phyloP scores from a whole-genome alignment of 2,797 vertebrate genomes.

The Malurus leucopterus region DNA sequence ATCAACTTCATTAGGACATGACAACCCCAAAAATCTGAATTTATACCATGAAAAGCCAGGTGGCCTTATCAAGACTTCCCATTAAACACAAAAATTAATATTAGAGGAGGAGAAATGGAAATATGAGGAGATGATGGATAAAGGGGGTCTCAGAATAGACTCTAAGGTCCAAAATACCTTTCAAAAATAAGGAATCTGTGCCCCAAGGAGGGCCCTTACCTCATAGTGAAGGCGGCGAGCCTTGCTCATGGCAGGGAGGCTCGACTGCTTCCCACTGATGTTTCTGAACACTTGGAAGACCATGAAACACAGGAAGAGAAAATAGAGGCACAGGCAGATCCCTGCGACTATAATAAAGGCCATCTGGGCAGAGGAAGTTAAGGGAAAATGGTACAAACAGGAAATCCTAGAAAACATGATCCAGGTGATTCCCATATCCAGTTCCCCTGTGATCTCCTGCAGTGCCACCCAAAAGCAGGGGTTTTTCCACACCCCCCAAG shows the following conservation, averaged over 20 bases:
- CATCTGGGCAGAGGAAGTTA: conserved; percentile 82
- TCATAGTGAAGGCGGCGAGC: conserved; percentile 94
- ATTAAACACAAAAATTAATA: background rate
- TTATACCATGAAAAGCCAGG: background rate
- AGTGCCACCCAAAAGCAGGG: background rate
- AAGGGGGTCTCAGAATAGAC: background rate
- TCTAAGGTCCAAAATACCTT: background rate
- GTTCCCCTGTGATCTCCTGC: background rate
- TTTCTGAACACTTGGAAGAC: conserved; percentile 97
- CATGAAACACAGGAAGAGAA: conserved; percentile 97
- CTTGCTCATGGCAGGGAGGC: conserved; percentile 92
- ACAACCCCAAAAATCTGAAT: background rate
- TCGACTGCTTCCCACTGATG: conserved; percentile 91
- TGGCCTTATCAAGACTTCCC: background rate
- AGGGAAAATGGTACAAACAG: conserved; percentile 43
- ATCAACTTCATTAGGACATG: background rate
- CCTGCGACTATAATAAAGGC: conserved; percentile 97
- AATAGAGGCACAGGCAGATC: conserved; percentile 96
- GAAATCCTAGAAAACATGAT: background rate
- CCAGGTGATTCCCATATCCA: background rate
- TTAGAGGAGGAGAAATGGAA: background rate
- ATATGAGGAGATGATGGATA: background rate
- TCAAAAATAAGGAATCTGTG: background rate
- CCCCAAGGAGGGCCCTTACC: conserved; percentile 33
- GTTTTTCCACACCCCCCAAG: background rate